These are phyloP conservation scores for Idaea biselata DNA, from an alignment of 2,888 invertebrate genomes.

Conservation along the genomic window DNA sequence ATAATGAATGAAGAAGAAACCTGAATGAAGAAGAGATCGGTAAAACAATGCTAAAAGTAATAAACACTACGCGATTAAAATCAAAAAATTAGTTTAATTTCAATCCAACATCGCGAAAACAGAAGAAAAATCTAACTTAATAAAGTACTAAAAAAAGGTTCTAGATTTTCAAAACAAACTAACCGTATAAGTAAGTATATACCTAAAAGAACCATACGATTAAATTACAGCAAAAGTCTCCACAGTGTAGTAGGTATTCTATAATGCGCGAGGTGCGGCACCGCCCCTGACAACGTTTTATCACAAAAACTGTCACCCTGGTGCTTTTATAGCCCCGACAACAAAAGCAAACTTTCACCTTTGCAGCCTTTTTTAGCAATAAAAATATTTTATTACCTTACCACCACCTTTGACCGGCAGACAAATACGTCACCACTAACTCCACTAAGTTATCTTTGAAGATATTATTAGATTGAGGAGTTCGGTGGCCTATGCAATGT, in stretches of 20 bases:
- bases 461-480: not conserved
- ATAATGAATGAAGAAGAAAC: no score
- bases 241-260: constrained; percentile 36
- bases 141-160: no score
- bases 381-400: constrained; percentile 58
- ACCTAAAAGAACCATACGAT: constrained; percentile 43
- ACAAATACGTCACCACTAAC: constrained; percentile 12
- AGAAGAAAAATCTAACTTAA: no score
- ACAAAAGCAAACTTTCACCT: constrained; percentile 72
- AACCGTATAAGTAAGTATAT: no score
- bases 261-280: constrained; percentile 41
- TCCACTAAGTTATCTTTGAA: not conserved
- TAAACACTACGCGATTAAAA: no score
- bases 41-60: no score
- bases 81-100: no score
- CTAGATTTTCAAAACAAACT: no score
- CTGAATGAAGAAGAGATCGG: no score
- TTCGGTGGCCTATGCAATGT: not conserved
- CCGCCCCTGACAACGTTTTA: constrained; percentile 65
- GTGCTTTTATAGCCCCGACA: constrained; percentile 62
- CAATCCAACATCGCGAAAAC: no score
- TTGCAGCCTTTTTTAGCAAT: constrained; percentile 53
- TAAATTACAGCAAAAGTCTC: constrained; percentile 62
- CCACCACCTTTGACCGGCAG: constrained; percentile 19
- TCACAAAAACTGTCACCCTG: constrained; percentile 68